Conservation (phyloP, 2,888 invertebrate genomes). For the Leptinotarsa haldemani region DNA sequence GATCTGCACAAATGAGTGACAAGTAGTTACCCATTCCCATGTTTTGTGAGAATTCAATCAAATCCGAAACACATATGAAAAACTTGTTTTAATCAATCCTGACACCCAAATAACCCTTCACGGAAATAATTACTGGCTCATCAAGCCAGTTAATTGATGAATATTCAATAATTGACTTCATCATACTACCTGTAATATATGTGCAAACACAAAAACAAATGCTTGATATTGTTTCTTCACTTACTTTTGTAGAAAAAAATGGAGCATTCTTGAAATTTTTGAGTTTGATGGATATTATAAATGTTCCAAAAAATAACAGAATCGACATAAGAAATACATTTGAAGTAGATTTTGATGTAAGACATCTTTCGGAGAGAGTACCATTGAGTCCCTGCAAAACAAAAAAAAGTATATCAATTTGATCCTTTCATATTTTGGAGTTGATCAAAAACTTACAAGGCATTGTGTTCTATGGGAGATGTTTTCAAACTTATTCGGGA, state of each 20-base stretch:
- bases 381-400: constrained; percentile 77
- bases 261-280: constrained; percentile 93
- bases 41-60: no score
- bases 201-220: no score
- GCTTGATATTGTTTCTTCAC: not conserved
- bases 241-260: constrained; percentile 75
- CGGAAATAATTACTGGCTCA: no score
- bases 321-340: constrained; percentile 97
- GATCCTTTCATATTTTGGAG: not conserved
- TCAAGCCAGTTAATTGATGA: no score
- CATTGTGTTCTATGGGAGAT: not conserved
- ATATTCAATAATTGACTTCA: no score
- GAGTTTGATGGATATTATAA: constrained; percentile 85
- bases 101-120: no score
- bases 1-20: no score
- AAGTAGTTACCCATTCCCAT: no score
- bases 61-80: no score
- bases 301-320: constrained; percentile 92
- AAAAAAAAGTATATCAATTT: constrained; percentile 57
- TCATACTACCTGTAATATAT: no score
- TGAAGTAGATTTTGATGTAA: constrained; percentile 77
- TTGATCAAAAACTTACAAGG: not conserved
- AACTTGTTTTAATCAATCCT: no score
- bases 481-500: not conserved
- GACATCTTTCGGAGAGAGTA: constrained; percentile 77